These are phyloP conservation scores for Datnioides undecimradiatus DNA, from an alignment of 2,113 vertebrate species.

Conservation along the genomic window DNA sequence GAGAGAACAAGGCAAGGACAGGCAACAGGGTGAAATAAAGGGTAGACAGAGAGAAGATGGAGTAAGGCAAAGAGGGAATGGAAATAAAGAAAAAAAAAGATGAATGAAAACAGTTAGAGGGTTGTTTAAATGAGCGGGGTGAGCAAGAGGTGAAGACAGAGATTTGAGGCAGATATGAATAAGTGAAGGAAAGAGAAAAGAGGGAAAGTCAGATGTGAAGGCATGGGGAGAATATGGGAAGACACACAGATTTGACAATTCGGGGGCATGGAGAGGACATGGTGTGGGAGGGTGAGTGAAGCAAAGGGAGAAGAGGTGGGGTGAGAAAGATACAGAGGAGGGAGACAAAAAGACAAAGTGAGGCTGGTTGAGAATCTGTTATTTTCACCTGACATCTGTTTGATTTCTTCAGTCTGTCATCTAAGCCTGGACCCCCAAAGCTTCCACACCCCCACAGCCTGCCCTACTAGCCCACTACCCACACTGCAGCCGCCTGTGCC, in stretches of 20 bases:
- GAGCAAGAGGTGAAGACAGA: constrained; percentile 79
- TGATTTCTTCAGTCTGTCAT: constrained; percentile 22
- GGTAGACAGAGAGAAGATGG: constrained; percentile 33
- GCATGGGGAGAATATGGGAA: constrained; percentile 46
- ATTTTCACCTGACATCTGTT: constrained; percentile 35
- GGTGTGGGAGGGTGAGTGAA: constrained; percentile 30
- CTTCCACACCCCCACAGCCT: constrained; percentile 28
- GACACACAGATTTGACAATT: constrained; percentile 60
- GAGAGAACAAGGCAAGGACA: constrained; percentile 49
- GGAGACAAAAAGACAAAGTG: constrained; percentile 16
- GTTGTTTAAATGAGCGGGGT: constrained; percentile 73
- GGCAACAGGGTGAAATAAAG: constrained; percentile 59
- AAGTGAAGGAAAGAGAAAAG: constrained; percentile 49
- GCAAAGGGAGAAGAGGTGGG: constrained; percentile 42
- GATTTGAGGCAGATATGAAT: constrained; percentile 63
- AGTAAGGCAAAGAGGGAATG: constrained; percentile 34
- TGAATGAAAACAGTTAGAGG: constrained; percentile 56
- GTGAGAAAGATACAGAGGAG: neutral
- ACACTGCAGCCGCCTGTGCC: constrained; percentile 54
- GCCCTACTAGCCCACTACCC: constrained; percentile 63
- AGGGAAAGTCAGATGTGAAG: constrained; percentile 53
- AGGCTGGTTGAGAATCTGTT: constrained; percentile 22
- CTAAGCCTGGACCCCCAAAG: constrained; percentile 24
- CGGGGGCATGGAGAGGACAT: constrained; percentile 59
- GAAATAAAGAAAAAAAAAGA: constrained; percentile 45